Evolutionary conservation across 2,888 invertebrate genomes (phyloP).

Genomic region (Cistogaster globosa): DNA sequence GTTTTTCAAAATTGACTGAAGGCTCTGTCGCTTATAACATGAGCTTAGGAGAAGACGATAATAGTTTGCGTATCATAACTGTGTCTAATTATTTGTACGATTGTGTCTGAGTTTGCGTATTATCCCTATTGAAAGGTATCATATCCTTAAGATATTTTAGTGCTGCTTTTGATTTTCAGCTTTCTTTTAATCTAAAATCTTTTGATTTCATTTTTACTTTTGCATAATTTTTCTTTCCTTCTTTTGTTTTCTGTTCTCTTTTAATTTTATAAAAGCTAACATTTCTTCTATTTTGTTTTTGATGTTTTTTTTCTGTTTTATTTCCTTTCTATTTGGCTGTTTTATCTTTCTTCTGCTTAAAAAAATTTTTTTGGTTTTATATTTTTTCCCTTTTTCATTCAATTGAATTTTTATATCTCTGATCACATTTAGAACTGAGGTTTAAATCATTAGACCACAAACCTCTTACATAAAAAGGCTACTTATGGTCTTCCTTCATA

Average conservation of each 20-base stretch:
- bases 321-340: conserved; percentile 36
- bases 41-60: not conserved
- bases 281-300: conserved; percentile 49
- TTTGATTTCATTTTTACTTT: conserved; percentile 53
- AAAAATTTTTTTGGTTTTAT: conserved; percentile 14
- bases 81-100: conserved; percentile 29
- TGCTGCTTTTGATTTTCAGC: conserved; percentile 31
- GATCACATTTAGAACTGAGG: conserved; percentile 62
- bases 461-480: conserved; percentile 75
- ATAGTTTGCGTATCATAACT: not conserved
- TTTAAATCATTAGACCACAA: conserved; percentile 77
- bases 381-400: conserved; percentile 53
- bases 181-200: conserved; percentile 49
- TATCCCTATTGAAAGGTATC: conserved; percentile 25
- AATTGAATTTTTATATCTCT: conserved; percentile 23
- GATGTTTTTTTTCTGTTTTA: conserved; percentile 37
- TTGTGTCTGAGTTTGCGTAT: not conserved
- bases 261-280: not conserved
- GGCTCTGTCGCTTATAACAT: not conserved
- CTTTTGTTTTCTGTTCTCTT: not conserved
- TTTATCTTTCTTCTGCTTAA: conserved; percentile 4
- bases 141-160: conserved; percentile 32
- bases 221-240: not conserved
- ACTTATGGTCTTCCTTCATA: conserved; percentile 52
- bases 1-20: not conserved